Base-by-base conservation (phyloP, 1,140 invertebrate genomes). In the Hylyphantes graminicola region DNA sequence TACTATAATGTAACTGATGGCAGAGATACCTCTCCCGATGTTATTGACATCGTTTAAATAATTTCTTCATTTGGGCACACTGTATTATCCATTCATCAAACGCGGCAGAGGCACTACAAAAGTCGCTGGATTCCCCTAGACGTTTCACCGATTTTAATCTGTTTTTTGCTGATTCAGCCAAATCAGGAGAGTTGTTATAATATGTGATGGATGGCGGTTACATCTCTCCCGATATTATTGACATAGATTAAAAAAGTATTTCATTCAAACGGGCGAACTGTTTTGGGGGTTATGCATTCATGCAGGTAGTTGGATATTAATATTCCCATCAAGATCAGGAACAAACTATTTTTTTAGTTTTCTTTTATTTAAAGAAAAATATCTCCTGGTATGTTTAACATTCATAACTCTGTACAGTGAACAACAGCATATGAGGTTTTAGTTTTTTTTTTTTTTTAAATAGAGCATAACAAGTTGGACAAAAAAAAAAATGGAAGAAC, bases 1-100 rank as follows among this genome's bases (percentile, higher is more conserved):
- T 2, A n/a, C 0, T 78, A 15, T 55, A 15, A 17, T 19, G 6
- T 9, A 13, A 35, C 59, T 12, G 35, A 10, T 51, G 74, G 64
- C 2, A 51, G 67, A 11, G 64, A 67, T n/a, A 51, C 15, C 12
- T 35, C 76, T 65, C 76, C 76, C 15, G 76, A 78, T 54, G 21
- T 78, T 35, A 78, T 78, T 17, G 35, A 61, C 53, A 65, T 78
- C 7, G 76, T 67, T 67, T 74, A 35, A 57, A n/a, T n/a, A n/a
- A n/a, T n/a, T n/a, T n/a, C n/a, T n/a, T n/a, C n/a, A n/a, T n/a
- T n/a, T n/a, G n/a, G 17, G 17, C 12, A 6, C 2, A 61, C 12
- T 61, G 57, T 61, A 35, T 35, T 35, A 35, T 35, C 2, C 35
- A 35, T 35, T 35, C 35, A 35, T 35, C 35, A 2, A 35, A 1